Base-by-base conservation (phyloP, 2,888 invertebrate genomes). In the Calliopum simillimum region DNA sequence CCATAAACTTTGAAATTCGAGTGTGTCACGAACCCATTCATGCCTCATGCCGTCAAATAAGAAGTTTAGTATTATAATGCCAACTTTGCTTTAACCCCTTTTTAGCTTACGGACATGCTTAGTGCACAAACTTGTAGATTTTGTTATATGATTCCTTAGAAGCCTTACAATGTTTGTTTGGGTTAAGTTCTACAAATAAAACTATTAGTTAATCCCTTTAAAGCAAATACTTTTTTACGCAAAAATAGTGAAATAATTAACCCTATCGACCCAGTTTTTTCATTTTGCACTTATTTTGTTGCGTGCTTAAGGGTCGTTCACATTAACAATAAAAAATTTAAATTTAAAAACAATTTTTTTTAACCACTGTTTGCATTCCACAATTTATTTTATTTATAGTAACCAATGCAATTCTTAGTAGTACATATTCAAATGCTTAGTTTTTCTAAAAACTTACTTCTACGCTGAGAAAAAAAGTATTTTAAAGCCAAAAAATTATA, bases 301-400 rank as follows among this genome's bases (percentile, higher is more conserved):
- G 46, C 66, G 66, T 66, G 58, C 47, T 56, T 58, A 25, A 66
- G 58, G 66, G 56, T 55, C 46, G 16, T 66, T 58, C 56, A 58
- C 46, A 11, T 47, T 33, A 14, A 33, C n/a, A n/a, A n/a, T n/a
- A 8, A 8, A 33, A 33, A 33, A 8, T 33, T 33, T 0, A 33
- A 33, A 33, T 33, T 33, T 33, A 33, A 33, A 33, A 8, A 33
- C 33, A 33, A 33, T 2, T 33, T 33, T 33, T 33, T 33, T 8
- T 33, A n/a, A n/a, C n/a, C n/a, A 33, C 33, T 4, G 8, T 33
- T 33, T 8, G 8, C 33, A 33, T 33, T 4, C 33, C 33, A 33
- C 6, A 33, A 6, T 4, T 33, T 33, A 33, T 33, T 33, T 33
- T n/a, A n/a, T n/a, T n/a, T n/a, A n/a, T n/a, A 8, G 8, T 33